phyloP scores from a whole-genome alignment of 2,113 vertebrate genomes.

The Uropsilus gracilis region DNA sequence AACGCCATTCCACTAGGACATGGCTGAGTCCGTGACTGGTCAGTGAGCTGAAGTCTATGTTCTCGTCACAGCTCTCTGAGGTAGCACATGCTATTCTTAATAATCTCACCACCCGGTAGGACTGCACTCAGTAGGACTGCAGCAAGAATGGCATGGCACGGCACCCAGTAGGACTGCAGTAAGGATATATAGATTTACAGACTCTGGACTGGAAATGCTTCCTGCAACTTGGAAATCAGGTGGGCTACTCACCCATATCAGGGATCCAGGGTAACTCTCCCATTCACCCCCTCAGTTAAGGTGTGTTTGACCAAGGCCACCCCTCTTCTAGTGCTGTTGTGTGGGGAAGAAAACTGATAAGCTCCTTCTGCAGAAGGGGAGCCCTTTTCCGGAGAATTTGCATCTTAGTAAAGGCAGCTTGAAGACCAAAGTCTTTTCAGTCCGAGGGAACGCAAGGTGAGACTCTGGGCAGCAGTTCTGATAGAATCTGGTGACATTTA shows the following conservation, averaged over 20 bases:
- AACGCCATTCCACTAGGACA: background rate
- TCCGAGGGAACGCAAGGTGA: background rate
- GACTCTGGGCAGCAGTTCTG: background rate
- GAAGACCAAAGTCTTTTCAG: background rate
- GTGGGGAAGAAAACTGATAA: background rate
- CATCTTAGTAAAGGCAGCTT: background rate
- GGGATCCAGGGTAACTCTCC: background rate
- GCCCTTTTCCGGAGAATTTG: background rate
- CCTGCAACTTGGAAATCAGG: background rate
- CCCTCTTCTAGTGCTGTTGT: background rate
- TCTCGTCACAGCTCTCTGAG: background rate
- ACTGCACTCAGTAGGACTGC: background rate
- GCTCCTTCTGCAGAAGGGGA: background rate
- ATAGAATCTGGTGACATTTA: background rate
- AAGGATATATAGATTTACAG: background rate
- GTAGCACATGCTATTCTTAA: background rate
- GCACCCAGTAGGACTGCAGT: background rate
- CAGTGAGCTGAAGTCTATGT: background rate
- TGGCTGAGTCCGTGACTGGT: too few species aligned
- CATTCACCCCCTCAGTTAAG: fast-evolving
- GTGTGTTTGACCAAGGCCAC: background rate
- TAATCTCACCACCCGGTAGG: background rate
- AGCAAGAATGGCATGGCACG: background rate
- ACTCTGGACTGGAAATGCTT: background rate
- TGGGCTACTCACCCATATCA: too few species aligned